phyloP scores from a whole-genome alignment of 2,888 invertebrate species.

The Drosophila prolongata region DNA sequence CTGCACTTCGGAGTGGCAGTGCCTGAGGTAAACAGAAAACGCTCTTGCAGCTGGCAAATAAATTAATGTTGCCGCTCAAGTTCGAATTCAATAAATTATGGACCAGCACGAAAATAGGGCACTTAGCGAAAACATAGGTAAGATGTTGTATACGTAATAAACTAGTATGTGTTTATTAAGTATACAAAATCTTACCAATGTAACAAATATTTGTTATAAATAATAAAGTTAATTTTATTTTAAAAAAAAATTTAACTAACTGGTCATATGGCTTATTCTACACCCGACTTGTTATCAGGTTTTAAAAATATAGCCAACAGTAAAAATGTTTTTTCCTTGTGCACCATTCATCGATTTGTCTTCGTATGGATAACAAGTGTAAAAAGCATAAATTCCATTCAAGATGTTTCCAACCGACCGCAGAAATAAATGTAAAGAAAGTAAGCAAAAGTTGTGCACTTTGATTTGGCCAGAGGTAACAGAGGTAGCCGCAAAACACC shows the following conservation, averaged over 20 bases:
- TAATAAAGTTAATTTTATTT: too few relatives aligned
- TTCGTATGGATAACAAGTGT: slow-evolving; percentile 13
- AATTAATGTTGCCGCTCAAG: slow-evolving; percentile 24
- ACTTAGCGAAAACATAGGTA: not conserved
- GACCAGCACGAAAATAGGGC: not conserved
- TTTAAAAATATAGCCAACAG: not conserved
- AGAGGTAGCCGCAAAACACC: not conserved
- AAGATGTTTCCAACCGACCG: slow-evolving; percentile 27
- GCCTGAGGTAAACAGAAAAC: slow-evolving; percentile 14
- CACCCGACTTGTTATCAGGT: too few relatives aligned
- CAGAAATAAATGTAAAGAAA: slow-evolving; percentile 17
- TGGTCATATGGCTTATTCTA: too few relatives aligned
- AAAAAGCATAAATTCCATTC: slow-evolving; percentile 21
- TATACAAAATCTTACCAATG: too few relatives aligned
- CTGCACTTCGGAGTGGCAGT: slow-evolving; percentile 9
- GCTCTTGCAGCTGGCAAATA: slow-evolving; percentile 15
- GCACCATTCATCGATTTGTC: slow-evolving; percentile 14
- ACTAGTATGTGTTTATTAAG: too few relatives aligned
- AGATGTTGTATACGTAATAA: too few relatives aligned
- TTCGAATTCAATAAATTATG: slow-evolving; percentile 25
- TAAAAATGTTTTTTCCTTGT: not conserved
- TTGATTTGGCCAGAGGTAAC: slow-evolving; percentile 23
- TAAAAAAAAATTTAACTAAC: too few relatives aligned
- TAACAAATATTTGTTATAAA: too few relatives aligned
- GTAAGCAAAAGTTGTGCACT: slow-evolving; percentile 18